phyloP scores from a whole-genome alignment of 2,888 invertebrate genomes.

The Lottia scabra region DNA sequence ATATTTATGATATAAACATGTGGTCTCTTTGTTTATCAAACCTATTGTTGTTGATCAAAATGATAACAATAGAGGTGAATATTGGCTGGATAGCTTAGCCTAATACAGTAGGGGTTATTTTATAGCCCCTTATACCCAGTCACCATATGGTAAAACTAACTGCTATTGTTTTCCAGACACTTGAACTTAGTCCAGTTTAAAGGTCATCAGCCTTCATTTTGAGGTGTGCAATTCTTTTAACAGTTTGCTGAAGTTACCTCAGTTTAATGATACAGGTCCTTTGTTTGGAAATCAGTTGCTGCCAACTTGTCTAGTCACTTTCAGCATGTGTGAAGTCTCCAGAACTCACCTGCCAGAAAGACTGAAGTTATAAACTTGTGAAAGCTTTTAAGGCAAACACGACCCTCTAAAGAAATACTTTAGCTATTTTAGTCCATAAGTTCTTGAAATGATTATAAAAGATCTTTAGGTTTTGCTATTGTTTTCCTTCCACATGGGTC shows the following conservation, averaged over 20 bases:
- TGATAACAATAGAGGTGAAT: neutral
- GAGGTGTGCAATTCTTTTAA: neutral
- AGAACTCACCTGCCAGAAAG: too few relatives aligned
- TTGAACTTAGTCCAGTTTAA: neutral
- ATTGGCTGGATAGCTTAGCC: neutral
- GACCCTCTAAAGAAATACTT: too few relatives aligned
- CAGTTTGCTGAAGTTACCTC: neutral
- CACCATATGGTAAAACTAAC: neutral
- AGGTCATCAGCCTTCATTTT: neutral
- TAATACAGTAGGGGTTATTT: neutral
- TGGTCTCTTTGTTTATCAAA: neutral
- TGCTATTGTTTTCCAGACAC: neutral
- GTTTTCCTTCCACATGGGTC: too few relatives aligned
- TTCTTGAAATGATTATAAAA: too few relatives aligned
- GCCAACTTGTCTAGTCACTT: too few relatives aligned
- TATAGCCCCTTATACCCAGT: neutral
- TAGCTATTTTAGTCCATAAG: too few relatives aligned
- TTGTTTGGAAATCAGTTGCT: too few relatives aligned
- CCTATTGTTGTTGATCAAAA: neutral
- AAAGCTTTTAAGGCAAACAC: too few relatives aligned
- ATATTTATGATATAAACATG: neutral
- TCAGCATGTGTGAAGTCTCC: too few relatives aligned
- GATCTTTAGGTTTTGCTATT: too few relatives aligned
- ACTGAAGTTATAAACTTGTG: too few relatives aligned
- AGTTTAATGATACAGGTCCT: neutral